These are phyloP conservation scores for Pseudopipra pipra DNA, from an alignment of 2,113 vertebrate species.

Conservation along the genomic window DNA sequence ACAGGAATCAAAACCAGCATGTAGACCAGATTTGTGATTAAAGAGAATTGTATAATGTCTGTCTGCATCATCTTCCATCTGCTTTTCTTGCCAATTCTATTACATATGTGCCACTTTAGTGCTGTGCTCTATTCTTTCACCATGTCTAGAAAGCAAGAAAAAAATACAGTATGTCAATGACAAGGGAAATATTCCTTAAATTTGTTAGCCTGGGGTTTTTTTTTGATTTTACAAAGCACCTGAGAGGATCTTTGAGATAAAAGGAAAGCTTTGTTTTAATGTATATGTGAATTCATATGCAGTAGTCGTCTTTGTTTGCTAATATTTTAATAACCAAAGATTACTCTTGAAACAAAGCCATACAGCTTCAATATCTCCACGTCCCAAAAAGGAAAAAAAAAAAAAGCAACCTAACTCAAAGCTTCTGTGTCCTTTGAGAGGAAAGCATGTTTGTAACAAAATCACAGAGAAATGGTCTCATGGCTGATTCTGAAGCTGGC, in stretches of 20 bases:
- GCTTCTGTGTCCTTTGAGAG: neutral
- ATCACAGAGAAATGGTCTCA: neutral
- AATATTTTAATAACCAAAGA: neutral
- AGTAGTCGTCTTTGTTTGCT: neutral
- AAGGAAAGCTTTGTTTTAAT: neutral
- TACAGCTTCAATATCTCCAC: neutral
- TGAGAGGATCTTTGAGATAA: neutral
- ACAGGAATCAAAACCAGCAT: neutral
- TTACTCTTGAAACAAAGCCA: neutral
- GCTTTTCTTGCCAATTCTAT: neutral
- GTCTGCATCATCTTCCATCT: conserved; percentile 54
- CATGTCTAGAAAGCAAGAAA: conserved; percentile 2
- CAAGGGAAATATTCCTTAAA: neutral
- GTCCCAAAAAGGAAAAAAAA: neutral
- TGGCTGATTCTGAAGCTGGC: neutral
- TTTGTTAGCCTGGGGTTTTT: neutral
- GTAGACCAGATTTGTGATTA: conserved; percentile 25
- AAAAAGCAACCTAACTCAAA: neutral
- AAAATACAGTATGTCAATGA: neutral
- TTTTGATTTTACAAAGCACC: neutral
- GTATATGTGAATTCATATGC: neutral
- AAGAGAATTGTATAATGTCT: conserved; percentile 11
- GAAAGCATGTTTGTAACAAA: neutral
- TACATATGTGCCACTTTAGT: neutral
- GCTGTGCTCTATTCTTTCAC: neutral